phyloP scores from a whole-genome alignment of 2,113 vertebrate species.

The Gavia stellata region DNA sequence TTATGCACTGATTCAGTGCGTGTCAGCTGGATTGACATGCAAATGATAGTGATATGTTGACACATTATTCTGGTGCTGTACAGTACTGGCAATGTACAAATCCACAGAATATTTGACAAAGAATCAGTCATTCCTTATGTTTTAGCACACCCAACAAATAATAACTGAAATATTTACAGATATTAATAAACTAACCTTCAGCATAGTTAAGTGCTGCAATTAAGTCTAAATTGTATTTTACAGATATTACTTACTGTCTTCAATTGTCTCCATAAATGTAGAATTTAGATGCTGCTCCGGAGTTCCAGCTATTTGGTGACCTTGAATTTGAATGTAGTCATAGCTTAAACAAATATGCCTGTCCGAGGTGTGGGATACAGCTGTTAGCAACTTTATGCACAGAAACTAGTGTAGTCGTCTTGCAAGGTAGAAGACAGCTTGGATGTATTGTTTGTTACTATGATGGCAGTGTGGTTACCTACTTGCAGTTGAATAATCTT shows the following conservation, averaged over 20 bases:
- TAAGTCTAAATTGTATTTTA: not conserved
- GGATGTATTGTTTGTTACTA: not conserved
- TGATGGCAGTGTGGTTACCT: not conserved
- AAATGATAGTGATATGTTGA: not conserved
- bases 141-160: not conserved
- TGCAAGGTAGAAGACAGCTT: not conserved
- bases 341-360: not conserved
- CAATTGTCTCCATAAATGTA: not conserved
- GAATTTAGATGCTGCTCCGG: not conserved
- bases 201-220: not conserved
- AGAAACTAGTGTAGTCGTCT: not conserved
- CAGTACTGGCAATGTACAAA: not conserved
- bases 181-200: not conserved
- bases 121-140: not conserved
- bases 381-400: not conserved
- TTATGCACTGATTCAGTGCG: not conserved
- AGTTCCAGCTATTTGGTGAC: not conserved
- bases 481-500: not conserved
- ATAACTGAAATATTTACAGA: not conserved
- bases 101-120: not conserved
- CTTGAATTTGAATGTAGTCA: not conserved
- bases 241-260: not conserved
- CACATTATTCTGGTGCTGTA: not conserved
- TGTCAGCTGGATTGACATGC: not conserved
- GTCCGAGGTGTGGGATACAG: not conserved